Evolutionary conservation across 2,888 invertebrate genomes (phyloP), one percentile per base, ranked within the genome.

Genomic region (Oxystoma pomonae): DNA sequence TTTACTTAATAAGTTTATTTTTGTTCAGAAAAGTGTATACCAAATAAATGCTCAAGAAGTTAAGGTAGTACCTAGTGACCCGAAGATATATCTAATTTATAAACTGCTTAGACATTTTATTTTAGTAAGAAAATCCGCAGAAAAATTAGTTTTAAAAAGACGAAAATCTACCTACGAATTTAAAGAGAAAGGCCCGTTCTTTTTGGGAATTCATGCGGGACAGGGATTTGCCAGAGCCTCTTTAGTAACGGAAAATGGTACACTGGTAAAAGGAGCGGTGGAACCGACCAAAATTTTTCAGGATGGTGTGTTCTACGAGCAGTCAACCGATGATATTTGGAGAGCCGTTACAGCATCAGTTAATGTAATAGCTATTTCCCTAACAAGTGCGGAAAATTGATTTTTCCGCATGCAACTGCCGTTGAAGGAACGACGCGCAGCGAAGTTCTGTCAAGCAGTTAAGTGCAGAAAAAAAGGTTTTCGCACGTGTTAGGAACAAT

Each of bases 261-360:
- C 86, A 74, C 83, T 93, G 20, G 66, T 87, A 5, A 84, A 85
- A 67, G 81, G 84, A 52, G 83, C 88, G n/a, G 86, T 87, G 0
- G 83, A 86, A 74, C 81, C 84, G 56, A 89, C 92, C 35, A 80
- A 84, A 75, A 91, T 90, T 12, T 92, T 90, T 87, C 91, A 90
- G 75, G 17, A 5, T 35, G 83, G 85, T 72, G 80, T 84, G 1
- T 90, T 86, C 77, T 96, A 90, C 78, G 94, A 96, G 78, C 96
- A 97, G 80, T 95, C 94, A 2, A 92, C 94, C 0, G 85, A 89
- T 65, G 85, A 96, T 76, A 92, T 97, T 74, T 97, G 97, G 96
- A 77, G 82, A 55, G 86, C 90, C 61, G 88, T 90, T 68, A 82
- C 87, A 68, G 74, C 77, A 73, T 90, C 89, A 69, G 89, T 96